Percentiles rank a stretch among this genome's conserved stretches.
These are phyloP conservation scores for Karalla daura DNA, from an alignment of 2,797 vertebrate genomes.

Conservation along the genomic window DNA sequence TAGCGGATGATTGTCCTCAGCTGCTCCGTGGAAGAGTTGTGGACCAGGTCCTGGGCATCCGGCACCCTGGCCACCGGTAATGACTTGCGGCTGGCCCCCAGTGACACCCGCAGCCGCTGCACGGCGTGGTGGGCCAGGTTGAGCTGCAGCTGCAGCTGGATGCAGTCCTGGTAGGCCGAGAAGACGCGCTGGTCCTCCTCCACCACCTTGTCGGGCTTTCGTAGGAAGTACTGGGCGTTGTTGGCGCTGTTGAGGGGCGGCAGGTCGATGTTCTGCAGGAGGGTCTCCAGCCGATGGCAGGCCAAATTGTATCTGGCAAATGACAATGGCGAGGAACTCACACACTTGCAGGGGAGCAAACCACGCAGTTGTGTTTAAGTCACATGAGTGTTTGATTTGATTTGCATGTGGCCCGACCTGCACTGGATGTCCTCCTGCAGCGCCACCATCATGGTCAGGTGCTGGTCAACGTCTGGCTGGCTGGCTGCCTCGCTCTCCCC, in stretches of 20 bases:
- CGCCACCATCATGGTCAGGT: conserved; percentile 97
- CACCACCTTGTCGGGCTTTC: conserved; percentile 98
- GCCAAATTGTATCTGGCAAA: conserved; percentile 93
- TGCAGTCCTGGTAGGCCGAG: conserved; percentile 98
- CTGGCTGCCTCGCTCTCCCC: conserved; percentile 91
- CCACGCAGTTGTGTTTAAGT: no score
- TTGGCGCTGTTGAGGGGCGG: conserved; percentile 98
- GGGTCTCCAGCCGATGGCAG: conserved; percentile 96
- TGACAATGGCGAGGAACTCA: no score
- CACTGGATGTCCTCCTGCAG: conserved; percentile 99
- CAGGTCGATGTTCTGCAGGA: conserved; percentile 97
- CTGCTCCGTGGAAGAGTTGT: conserved; percentile 95
- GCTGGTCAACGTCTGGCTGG: conserved; percentile 96
- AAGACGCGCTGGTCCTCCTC: conserved; percentile 98
- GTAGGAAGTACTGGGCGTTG: conserved; percentile 97
- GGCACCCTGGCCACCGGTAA: conserved; percentile 76
- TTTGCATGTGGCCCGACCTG: conserved; percentile 83
- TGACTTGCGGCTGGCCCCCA: conserved; percentile 89
- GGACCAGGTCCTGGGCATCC: conserved; percentile 88
- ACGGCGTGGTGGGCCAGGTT: conserved; percentile 98
- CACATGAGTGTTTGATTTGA: no score
- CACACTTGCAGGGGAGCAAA: no score
- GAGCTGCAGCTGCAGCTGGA: conserved; percentile 96
- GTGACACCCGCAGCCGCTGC: conserved; percentile 92
- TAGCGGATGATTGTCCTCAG: conserved; percentile 97